Percentiles rank a stretch among this genome's conserved stretches.
phyloP scores from a whole-genome alignment of 2,888 invertebrate species.

The Ochropacha duplaris region DNA sequence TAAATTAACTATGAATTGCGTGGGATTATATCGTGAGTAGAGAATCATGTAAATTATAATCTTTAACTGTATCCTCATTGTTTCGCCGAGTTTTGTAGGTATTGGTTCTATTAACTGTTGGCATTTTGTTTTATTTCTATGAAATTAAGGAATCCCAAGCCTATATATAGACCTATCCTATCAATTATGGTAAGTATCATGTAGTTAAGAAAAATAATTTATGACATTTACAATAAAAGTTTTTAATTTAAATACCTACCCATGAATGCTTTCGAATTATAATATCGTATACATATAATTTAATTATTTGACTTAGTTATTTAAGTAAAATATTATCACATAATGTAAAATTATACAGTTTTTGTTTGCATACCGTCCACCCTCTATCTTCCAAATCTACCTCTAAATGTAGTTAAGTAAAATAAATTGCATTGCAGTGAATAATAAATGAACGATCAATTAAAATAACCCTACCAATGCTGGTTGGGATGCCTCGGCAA shows the following conservation, averaged over 20 bases:
- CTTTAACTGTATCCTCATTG: background rate
- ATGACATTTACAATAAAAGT: too few relatives aligned
- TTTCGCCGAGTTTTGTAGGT: background rate
- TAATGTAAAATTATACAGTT: background rate
- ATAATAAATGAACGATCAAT: conserved; percentile 6
- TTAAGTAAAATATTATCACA: background rate
- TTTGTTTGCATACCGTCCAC: background rate
- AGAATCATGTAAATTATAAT: background rate
- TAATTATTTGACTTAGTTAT: too few relatives aligned
- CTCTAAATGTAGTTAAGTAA: background rate
- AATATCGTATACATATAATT: too few relatives aligned
- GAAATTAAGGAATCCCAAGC: background rate
- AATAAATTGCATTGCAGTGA: background rate
- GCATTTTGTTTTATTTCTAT: background rate
- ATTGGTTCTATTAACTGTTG: background rate
- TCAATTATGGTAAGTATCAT: background rate
- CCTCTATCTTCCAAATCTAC: too few relatives aligned
- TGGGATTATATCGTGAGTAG: background rate
- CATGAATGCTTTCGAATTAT: too few relatives aligned
- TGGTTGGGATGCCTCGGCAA: background rate
- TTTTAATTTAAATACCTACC: too few relatives aligned
- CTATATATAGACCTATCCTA: too few relatives aligned
- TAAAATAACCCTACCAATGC: conserved; percentile 2
- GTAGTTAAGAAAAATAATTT: background rate
- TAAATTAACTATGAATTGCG: background rate